Evolutionary conservation across 2,113 vertebrate species (phyloP), one percentile per base, ranked within the genome.

Genomic region (Cnemophilus loriae): DNA sequence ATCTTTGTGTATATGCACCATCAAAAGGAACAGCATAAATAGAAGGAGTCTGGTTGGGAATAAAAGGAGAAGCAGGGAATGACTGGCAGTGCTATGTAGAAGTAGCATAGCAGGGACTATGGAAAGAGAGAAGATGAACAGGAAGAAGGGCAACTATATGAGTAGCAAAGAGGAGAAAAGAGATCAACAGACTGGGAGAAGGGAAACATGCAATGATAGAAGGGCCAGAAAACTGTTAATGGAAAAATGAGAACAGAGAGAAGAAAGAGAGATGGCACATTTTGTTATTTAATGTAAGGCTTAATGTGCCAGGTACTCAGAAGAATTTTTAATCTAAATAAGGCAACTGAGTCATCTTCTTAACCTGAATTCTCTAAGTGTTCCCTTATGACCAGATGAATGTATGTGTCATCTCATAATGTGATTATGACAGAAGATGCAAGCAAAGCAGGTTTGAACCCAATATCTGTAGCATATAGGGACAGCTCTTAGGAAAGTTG

Each of bases 241-340:
- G 12, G 30, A 50, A 78, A 84, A 92, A 61, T 23, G 39, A 83
- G 32, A 77, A 59, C 33, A 76, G 41, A 60, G 22, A 44, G 16
- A 80, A 68, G n/a, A 80, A 68, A 84, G 13, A 69, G 59, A 75
- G 11, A 55, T 41, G 42, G 60, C 24, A 65, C 3, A n/a, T 84
- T 81, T 79, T 91, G n/a, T 60, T 77, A 57, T 52, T 91, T 96
- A 89, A 71, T 56, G 23, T 91, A 71, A 57, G 27, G 37, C 41
- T 87, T 87, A 60, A 53, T 42, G 16, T 84, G 74, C 32, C 3
- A 9, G 56, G 42, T 82, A 71, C 28, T 73, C 44, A 33, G 74
- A 94, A 93, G 22, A 89, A 60, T 76, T 79, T 84, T 89, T 60
- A 55, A 35, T 46, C 74, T 82, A 93, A 94, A 77, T 92, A 77